Conservation (phyloP, 2,113 vertebrate species). For the Hiodon alosoides region DNA sequence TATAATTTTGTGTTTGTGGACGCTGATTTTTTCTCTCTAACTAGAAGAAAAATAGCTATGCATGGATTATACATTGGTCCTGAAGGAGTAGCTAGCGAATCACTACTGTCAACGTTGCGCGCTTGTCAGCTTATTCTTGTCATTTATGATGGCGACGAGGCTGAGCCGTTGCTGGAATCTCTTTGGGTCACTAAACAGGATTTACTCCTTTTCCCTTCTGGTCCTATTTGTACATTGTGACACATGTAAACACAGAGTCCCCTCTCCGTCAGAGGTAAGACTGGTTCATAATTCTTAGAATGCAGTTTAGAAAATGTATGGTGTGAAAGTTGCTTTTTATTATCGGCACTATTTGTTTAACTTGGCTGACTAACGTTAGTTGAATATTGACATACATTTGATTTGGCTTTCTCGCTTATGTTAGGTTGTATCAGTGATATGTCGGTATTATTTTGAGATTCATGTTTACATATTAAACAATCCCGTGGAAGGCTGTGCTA, state of each 20-base stretch:
- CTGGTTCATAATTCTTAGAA: not conserved
- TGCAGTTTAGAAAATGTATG: no score
- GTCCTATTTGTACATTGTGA: slow-evolving; percentile 43
- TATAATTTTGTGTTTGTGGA: not conserved
- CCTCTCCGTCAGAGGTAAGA: slow-evolving; percentile 51
- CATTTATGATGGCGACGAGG: slow-evolving; percentile 55
- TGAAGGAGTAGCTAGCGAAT: slow-evolving; percentile 3
- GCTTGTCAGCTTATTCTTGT: slow-evolving; percentile 24
- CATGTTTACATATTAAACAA: no score
- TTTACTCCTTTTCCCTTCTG: slow-evolving; percentile 37
- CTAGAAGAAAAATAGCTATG: slow-evolving; percentile 43
- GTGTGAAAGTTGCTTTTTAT: no score
- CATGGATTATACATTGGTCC: slow-evolving; percentile 23
- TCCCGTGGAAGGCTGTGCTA: no score
- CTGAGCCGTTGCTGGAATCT: slow-evolving; percentile 44
- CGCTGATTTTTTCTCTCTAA: not conserved
- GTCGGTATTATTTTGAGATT: no score
- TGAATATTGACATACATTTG: no score
- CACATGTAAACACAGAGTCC: slow-evolving; percentile 56
- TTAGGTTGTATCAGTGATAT: no score
- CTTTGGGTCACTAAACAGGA: slow-evolving; percentile 37
- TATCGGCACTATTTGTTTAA: no score
- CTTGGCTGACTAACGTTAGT: no score
- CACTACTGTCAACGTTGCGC: slow-evolving; percentile 42
- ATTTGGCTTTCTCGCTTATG: no score